Evolutionary conservation across 2,888 invertebrate genomes (phyloP).

Genomic region (Amblyjoppa proteus): DNA sequence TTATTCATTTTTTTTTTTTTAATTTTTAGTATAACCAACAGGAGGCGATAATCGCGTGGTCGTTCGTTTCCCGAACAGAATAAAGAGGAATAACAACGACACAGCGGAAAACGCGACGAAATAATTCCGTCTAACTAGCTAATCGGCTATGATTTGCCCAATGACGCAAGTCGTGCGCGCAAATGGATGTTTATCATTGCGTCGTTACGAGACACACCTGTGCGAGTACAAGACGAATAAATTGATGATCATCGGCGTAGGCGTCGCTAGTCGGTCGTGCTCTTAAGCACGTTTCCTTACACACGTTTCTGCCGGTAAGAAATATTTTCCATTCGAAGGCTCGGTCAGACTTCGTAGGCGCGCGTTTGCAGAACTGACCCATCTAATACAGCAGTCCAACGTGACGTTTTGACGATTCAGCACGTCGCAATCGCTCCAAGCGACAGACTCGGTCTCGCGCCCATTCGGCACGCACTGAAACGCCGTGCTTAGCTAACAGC

Average conservation of each 20-base stretch:
- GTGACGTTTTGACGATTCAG: constrained; percentile 6
- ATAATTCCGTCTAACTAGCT: constrained; percentile 52
- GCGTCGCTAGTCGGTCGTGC: constrained; percentile 11
- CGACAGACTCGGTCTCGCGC: not conserved
- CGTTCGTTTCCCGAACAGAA: constrained; percentile 20
- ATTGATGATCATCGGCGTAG: constrained; percentile 39
- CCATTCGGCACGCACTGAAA: not conserved
- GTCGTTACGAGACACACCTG: constrained; percentile 1
- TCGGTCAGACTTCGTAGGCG: not conserved
- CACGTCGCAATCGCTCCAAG: not conserved
- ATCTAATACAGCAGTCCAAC: constrained; percentile 6
- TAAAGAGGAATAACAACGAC: constrained; percentile 23
- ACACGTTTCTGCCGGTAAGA: not conserved
- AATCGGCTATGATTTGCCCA: constrained; percentile 47
- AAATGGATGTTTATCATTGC: constrained; percentile 13
- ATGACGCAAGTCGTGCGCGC: constrained; percentile 38
- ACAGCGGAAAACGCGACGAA: constrained; percentile 14
- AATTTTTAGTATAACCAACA: constrained; percentile 26
- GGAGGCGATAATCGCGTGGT: not conserved
- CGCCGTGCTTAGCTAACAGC: not conserved
- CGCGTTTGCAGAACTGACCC: not conserved
- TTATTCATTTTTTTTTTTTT: not conserved
- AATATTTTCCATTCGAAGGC: not conserved
- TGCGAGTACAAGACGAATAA: not conserved
- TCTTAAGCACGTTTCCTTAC: no score